Conservation (phyloP, 2,797 vertebrate species). For the Smutsia gigantea region DNA sequence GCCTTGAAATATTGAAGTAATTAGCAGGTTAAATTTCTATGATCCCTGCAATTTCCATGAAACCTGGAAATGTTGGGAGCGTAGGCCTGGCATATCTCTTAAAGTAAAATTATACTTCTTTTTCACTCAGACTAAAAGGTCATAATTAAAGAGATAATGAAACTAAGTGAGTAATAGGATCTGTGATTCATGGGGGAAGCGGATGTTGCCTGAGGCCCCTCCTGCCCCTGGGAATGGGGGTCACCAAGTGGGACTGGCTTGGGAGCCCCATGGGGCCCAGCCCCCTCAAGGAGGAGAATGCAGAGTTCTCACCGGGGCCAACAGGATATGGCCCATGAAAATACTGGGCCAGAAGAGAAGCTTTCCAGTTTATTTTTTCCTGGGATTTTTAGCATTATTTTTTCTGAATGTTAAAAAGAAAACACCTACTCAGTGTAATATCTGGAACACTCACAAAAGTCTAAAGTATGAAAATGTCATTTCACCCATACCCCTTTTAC, state of each 20-base stretch:
- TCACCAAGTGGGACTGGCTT: neutral
- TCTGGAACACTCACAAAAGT: neutral
- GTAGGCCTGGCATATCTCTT: slow-evolving; percentile 84
- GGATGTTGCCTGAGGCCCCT: neutral
- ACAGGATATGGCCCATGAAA: neutral
- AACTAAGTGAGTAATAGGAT: slow-evolving; percentile 83
- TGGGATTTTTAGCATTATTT: neutral
- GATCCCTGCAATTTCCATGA: slow-evolving; percentile 88
- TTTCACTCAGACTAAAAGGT: slow-evolving; percentile 82
- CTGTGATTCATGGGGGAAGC: slow-evolving; percentile 60
- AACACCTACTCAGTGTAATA: neutral
- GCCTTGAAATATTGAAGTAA: slow-evolving; percentile 87
- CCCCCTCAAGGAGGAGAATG: neutral
- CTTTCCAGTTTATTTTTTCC: neutral
- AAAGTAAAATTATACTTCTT: slow-evolving; percentile 86
- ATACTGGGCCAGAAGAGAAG: neutral
- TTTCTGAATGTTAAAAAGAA: neutral
- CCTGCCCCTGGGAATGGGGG: neutral
- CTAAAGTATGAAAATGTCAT: neutral
- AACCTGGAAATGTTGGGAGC: slow-evolving; percentile 82
- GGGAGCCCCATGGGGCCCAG: neutral
- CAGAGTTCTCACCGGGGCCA: neutral
- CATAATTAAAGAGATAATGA: slow-evolving; percentile 86
- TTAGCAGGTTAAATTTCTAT: slow-evolving; percentile 87
- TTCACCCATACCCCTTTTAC: neutral